phyloP scores from a whole-genome alignment of 2,113 vertebrate genomes.

The Macquaria ambigua region DNA sequence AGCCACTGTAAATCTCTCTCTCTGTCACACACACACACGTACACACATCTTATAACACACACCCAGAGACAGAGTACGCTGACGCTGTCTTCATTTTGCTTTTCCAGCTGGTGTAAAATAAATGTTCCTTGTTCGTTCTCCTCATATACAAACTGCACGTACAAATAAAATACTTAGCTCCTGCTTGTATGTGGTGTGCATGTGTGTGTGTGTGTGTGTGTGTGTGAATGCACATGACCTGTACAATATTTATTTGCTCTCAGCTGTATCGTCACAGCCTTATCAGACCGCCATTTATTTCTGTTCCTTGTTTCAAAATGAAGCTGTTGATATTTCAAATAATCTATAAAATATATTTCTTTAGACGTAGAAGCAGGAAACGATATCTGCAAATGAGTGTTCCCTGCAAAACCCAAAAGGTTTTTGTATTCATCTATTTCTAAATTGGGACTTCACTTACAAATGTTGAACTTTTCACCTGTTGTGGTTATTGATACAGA shows the following conservation, averaged over 20 bases:
- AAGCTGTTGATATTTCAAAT: not conserved
- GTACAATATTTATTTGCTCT: no score
- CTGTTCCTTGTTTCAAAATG: not conserved
- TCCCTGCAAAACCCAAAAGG: no score
- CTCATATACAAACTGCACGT: not conserved
- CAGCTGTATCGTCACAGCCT: not conserved
- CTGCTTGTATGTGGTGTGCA: not conserved
- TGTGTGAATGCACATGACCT: no score
- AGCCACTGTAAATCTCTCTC: not conserved
- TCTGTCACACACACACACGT: not conserved
- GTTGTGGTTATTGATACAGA: no score
- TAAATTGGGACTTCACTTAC: no score
- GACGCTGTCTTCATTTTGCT: not conserved
- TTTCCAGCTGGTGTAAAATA: not conserved
- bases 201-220: conserved; percentile 7
- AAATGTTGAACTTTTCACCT: no score
- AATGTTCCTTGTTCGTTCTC: not conserved
- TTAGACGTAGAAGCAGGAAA: not conserved
- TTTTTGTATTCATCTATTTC: not conserved
- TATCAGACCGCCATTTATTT: not conserved
- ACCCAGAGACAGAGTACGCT: not conserved
- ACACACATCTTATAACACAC: not conserved
- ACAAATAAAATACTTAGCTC: not conserved
- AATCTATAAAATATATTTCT: not conserved
- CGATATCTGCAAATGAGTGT: no score